A percentile compares a stretch with the other conserved stretches of the same genome.
Conservation (phyloP, 2,797 vertebrate species). For the Sebastes flavidus region DNA sequence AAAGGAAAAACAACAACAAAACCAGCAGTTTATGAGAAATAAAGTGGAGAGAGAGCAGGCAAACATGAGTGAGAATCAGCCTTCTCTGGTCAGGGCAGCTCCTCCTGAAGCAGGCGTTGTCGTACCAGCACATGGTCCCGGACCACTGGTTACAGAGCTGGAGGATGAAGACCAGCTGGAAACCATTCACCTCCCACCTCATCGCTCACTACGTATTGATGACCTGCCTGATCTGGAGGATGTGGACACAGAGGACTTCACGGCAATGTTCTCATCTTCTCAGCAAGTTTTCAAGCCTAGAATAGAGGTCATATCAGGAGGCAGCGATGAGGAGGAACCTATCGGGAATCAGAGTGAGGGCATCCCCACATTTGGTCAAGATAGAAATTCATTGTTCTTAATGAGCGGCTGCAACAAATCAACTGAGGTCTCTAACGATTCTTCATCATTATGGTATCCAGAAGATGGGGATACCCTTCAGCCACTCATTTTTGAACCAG, state of each 20-base stretch:
- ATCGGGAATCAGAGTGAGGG: constrained; percentile 29
- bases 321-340: constrained; percentile 55
- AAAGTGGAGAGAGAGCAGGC: neutral
- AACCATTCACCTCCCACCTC: constrained; percentile 51
- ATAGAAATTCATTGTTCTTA: constrained; percentile 26
- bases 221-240: constrained; percentile 95
- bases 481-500: neutral
- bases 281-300: constrained; percentile 75
- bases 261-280: constrained; percentile 14
- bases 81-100: neutral
- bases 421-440: neutral
- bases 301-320: constrained; percentile 84
- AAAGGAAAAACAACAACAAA: constrained; percentile 9
- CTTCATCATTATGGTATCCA: constrained; percentile 22
- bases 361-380: neutral
- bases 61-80: neutral
- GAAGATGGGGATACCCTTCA: constrained; percentile 16
- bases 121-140: constrained; percentile 34
- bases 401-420: constrained; percentile 8
- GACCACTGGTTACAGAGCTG: constrained; percentile 70
- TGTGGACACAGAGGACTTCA: constrained; percentile 60
- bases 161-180: constrained; percentile 71
- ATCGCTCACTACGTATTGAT: constrained; percentile 72
- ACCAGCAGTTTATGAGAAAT: neutral
- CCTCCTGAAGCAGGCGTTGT: neutral